These are phyloP conservation scores for Xerus inauris DNA, from an alignment of 2,113 vertebrate species.

Conservation along the genomic window DNA sequence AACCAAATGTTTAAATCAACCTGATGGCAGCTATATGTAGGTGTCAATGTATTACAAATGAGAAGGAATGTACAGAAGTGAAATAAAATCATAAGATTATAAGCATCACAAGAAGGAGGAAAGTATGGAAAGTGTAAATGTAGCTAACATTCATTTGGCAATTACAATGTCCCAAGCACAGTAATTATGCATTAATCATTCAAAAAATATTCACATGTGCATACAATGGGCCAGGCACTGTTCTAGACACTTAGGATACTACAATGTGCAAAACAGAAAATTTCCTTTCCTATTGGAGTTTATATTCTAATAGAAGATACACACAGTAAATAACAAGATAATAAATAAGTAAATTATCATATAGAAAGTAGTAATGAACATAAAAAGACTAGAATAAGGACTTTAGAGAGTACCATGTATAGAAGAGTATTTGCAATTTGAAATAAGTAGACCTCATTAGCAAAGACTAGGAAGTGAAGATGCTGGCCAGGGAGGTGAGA, in stretches of 20 bases:
- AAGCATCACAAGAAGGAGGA: background rate
- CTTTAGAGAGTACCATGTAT: background rate
- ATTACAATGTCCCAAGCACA: background rate
- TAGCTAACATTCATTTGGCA: background rate
- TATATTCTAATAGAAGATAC: background rate
- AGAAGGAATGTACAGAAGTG: background rate
- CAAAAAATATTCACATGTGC: background rate
- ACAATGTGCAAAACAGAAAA: background rate
- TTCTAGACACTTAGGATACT: background rate
- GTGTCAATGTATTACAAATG: background rate
- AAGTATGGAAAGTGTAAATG: background rate
- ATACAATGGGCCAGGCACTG: background rate
- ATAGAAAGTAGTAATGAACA: background rate
- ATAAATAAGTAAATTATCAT: background rate
- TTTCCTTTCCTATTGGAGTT: background rate
- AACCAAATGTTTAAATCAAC: background rate
- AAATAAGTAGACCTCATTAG: background rate
- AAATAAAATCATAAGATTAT: background rate
- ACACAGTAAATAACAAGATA: background rate
- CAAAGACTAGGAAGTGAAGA: background rate
- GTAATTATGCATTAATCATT: background rate
- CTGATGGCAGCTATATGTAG: background rate
- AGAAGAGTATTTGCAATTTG: background rate
- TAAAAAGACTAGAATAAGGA: background rate
- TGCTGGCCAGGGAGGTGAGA: background rate